A percentile compares a stretch with the other conserved stretches of the same genome.
These are phyloP conservation scores for Neoarius graeffei DNA, from an alignment of 2,113 vertebrate genomes.

Conservation along the genomic window DNA sequence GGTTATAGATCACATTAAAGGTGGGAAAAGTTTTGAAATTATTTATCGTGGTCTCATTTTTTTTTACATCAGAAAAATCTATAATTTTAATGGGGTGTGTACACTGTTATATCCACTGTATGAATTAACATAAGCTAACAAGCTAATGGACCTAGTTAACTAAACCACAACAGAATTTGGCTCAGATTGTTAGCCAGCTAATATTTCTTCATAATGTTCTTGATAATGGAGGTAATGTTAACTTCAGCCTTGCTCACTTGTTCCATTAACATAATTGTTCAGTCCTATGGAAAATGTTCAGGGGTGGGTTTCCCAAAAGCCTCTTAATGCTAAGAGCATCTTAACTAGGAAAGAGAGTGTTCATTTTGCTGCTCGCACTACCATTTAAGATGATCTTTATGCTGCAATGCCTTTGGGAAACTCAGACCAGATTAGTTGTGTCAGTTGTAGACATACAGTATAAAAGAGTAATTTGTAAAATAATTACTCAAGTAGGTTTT, in stretches of 20 bases:
- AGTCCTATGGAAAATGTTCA: background rate
- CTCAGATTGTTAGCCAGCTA: background rate
- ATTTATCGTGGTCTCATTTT: too few relatives aligned
- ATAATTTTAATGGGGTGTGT: too few relatives aligned
- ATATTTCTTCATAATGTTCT: background rate
- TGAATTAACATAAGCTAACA: background rate
- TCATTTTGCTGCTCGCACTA: too few relatives aligned
- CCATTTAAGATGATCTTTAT: too few relatives aligned
- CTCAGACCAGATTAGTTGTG: background rate
- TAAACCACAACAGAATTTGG: background rate
- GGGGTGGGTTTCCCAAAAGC: too few relatives aligned
- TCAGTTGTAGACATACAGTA: background rate
- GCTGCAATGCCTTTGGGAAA: too few relatives aligned
- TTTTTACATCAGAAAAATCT: too few relatives aligned
- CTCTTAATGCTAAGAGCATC: too few relatives aligned
- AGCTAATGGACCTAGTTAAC: background rate
- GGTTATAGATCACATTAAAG: too few relatives aligned
- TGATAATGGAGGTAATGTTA: background rate
- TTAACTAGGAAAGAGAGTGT: too few relatives aligned
- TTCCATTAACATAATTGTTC: background rate
- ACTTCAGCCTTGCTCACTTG: background rate
- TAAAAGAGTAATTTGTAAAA: background rate
- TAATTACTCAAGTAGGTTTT: background rate
- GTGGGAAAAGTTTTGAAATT: too few relatives aligned
- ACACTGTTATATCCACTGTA: background rate